Percentiles rank a stretch among this genome's conserved stretches.
Conservation (phyloP, 2,888 invertebrate genomes). For the Elegia similella region DNA sequence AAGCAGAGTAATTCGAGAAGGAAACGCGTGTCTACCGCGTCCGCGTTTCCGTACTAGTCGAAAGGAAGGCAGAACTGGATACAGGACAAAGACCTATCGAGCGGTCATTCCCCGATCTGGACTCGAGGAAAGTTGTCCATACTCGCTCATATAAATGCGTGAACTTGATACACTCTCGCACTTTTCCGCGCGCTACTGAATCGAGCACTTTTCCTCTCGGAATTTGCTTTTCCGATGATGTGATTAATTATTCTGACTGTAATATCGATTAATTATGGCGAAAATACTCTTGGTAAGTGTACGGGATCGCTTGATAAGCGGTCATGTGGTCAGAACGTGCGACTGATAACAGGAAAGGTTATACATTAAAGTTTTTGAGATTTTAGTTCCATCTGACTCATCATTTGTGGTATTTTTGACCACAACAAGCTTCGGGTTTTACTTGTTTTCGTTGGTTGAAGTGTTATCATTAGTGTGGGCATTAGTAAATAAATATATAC, state of each 20-base stretch:
- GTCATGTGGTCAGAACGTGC: no score
- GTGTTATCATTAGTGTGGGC: no score
- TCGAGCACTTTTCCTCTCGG: conserved; percentile 69
- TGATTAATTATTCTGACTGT: conserved; percentile 39
- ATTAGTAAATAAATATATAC: no score
- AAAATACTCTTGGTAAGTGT: conserved; percentile 63
- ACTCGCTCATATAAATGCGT: conserved; percentile 72
- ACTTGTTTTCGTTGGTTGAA: no score
- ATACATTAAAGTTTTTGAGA: no score
- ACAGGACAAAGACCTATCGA: conserved; percentile 75
- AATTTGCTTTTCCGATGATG: conserved; percentile 56
- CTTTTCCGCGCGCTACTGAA: conserved; percentile 63
- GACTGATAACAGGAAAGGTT: no score
- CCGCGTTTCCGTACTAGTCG: conserved; percentile 45
- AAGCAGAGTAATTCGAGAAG: conserved; percentile 9
- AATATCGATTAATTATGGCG: conserved; percentile 46
- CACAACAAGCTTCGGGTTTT: no score
- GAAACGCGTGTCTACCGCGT: conserved; percentile 20
- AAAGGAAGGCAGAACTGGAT: conserved; percentile 61
- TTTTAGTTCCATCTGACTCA: no score
- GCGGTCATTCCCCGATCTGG: conserved; percentile 74
- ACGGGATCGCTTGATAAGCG: no score
- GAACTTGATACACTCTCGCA: conserved; percentile 72
- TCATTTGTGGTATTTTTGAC: no score
- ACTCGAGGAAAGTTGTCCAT: conserved; percentile 69